Evolutionary conservation across 2,888 invertebrate genomes (phyloP), one percentile per base, ranked within the genome.

Genomic region (Strigamia crassipes): DNA sequence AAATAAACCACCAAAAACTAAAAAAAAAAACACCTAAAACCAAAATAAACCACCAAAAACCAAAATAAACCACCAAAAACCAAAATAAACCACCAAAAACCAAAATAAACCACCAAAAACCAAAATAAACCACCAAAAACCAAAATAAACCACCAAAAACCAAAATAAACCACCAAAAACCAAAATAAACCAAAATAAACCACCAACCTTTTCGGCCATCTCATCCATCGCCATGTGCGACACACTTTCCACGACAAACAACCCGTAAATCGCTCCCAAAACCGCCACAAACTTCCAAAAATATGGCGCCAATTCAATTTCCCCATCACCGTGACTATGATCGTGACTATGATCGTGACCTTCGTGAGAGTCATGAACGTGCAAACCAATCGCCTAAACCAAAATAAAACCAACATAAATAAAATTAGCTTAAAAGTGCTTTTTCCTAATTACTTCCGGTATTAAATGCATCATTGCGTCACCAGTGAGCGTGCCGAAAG

Each of bases 401-500:
- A 73, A 18, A 73, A 73, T 0, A 73, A 73, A 73, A 73, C 1
- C 5, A 18, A 18, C 12, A 18, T 18, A 27, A 18, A 73, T 27
- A 0, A 21, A n/a, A n/a, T n/a, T n/a, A n/a, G n/a, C 6, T n/a
- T 18, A n/a, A 56, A 4, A 5, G 3, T n/a, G n/a, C n/a, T n/a
- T n/a, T n/a, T n/a, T n/a, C 23, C 1, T 27, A 61, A 18, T 78
- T 85, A 89, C 89, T 85, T 87, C 85, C 6, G 90, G 90, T 78
- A 89, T 85, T 0, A 90, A 86, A 85, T 90, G 90, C 4, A 90
- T 85, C 10, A 89, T 80, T 3, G 89, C 88, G 83, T 89, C 90
- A 6, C 88, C 86, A 51, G 86, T 85, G 80, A 90, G 85, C 0
- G 89, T 88, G 0, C 89, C 89, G 5, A 89, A 88, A 23, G 89